Percentiles rank a stretch among this genome's conserved stretches.
These are phyloP conservation scores for Leguminivora glycinivorella DNA, from an alignment of 1,140 invertebrate species.

Conservation along the genomic window DNA sequence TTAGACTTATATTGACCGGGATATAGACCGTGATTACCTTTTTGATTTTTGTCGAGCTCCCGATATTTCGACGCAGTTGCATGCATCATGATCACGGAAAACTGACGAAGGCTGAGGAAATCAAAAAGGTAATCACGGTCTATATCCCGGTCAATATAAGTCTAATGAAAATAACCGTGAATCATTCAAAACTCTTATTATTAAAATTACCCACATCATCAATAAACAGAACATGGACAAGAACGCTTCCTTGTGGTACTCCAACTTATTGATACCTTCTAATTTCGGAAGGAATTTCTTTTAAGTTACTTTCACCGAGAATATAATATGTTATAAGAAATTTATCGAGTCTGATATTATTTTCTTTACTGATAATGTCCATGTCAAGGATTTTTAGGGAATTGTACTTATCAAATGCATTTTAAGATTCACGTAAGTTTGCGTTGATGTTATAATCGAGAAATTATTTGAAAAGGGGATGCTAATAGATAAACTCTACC, in stretches of 20 bases:
- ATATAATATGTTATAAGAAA: background rate
- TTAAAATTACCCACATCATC: background rate
- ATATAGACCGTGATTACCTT: too few species aligned
- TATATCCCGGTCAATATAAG: too few species aligned
- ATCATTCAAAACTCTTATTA: too few species aligned
- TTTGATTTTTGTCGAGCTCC: too few species aligned
- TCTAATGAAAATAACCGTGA: too few species aligned
- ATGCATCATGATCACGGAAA: too few species aligned
- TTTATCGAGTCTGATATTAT: background rate
- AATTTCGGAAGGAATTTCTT: background rate
- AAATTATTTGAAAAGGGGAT: background rate
- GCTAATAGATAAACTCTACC: background rate
- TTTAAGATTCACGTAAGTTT: background rate
- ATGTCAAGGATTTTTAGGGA: background rate
- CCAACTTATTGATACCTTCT: background rate
- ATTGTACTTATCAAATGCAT: background rate
- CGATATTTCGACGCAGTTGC: too few species aligned
- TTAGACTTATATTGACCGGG: too few species aligned
- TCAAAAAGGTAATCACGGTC: too few species aligned
- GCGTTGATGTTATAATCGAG: background rate
- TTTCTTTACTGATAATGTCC: background rate
- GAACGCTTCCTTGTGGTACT: background rate
- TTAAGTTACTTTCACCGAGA: background rate
- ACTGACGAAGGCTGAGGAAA: too few species aligned
- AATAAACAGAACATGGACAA: background rate